Base-by-base conservation (phyloP, 2,797 vertebrate species). In the Natrix natrix region DNA sequence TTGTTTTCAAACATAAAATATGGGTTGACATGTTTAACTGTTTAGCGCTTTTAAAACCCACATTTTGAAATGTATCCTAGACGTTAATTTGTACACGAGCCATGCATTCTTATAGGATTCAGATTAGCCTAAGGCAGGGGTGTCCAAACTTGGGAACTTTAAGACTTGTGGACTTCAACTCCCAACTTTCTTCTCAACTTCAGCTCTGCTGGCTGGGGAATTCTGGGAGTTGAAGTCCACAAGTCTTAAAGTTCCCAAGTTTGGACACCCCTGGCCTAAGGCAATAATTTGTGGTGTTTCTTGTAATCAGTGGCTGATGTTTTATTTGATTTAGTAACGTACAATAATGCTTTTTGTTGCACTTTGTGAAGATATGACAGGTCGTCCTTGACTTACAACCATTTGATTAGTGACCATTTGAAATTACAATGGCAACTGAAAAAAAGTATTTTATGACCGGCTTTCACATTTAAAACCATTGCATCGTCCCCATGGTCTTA, bases 1-100 rank as follows among this genome's bases (percentile, higher is more conserved):
- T 93, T 94, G 92, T 91, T 95, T 96, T 96, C 94, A 95, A 94
- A 95, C 95, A 55, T 91, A 91, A 96, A 93, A 2, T 90, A 93
- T 93, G 94, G 93, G 86, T 91, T 91, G 93, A 89, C 96, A 93
- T 92, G 63, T 92, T 57, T 90, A 69, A 86, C 69, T 93, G 63
- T 37, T 94, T 78, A 92, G 87, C 60, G 88, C 94, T 94, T 57
- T 91, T 69, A 87, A 59, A 22, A 8, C n/a, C 93, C 56, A 86
- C 54, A 43, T 92, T 93, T 90, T 89, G 91, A 52, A n/a, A 22
- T 91, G 48, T 94, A 90, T 94, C 95, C 94, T 7, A 13, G 4
- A 8, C 55, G 92, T 92, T 90, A 12, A 66, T 90, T 90, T 92
- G 28, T 86, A 83, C 5, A 16, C 28, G 74, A 37, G 43, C 56